These are phyloP conservation scores for Caprella mutica DNA, from an alignment of 2,888 invertebrate genomes.

Conservation along the genomic window DNA sequence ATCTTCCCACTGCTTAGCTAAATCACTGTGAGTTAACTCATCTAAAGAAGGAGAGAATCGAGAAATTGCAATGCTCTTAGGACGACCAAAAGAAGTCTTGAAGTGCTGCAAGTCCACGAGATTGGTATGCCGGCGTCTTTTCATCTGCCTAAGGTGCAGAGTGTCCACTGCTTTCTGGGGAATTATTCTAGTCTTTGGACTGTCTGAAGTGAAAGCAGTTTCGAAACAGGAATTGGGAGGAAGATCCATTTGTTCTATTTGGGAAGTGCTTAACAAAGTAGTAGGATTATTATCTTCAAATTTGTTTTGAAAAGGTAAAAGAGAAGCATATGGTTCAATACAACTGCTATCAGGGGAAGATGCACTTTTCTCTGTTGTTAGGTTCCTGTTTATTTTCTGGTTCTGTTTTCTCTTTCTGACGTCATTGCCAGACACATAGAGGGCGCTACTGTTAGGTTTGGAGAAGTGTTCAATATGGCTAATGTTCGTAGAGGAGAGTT, in stretches of 20 bases:
- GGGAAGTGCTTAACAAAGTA: background rate
- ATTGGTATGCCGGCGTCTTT: background rate
- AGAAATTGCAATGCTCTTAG: conserved; percentile 28
- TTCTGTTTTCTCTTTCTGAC: conserved; percentile 1
- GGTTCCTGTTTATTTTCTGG: background rate
- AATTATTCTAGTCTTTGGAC: conserved; percentile 39
- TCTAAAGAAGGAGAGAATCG: background rate
- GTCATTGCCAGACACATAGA: conserved; percentile 6
- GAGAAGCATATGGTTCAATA: too few relatives aligned
- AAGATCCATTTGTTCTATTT: conserved; percentile 9
- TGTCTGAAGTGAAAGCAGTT: conserved; percentile 40
- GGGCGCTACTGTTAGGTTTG: background rate
- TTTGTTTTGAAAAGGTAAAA: too few relatives aligned
- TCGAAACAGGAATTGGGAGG: conserved; percentile 39
- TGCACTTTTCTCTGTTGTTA: background rate
- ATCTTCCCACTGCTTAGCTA: too few relatives aligned
- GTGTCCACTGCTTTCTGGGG: conserved; percentile 37
- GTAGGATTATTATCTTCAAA: too few relatives aligned
- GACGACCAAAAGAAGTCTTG: conserved; percentile 5
- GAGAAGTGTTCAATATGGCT: conserved; percentile 5
- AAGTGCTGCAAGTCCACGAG: too few relatives aligned
- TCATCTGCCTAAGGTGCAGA: conserved; percentile 26
- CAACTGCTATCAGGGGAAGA: too few relatives aligned
- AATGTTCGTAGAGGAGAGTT: conserved; percentile 5
- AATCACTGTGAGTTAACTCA: background rate